Percentiles rank a stretch among this genome's conserved stretches.
Evolutionary conservation across 2,888 invertebrate genomes (phyloP).

Genomic region (Spilarctia lutea): DNA sequence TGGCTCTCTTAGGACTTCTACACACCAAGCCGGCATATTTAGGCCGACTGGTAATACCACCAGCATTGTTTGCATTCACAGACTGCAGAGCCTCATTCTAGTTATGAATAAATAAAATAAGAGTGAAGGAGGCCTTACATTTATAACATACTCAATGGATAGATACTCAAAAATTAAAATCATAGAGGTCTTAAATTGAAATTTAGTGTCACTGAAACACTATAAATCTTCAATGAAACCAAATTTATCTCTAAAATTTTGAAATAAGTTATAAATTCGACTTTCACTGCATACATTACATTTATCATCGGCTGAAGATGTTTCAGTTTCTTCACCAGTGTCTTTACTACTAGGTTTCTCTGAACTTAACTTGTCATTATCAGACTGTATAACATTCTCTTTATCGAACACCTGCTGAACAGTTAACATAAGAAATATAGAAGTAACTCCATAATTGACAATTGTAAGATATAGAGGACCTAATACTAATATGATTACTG

Average conservation of each 20-base stretch:
- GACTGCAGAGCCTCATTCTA: no score
- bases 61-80: no score
- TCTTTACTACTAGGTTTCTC: constrained; percentile 28
- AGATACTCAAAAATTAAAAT: constrained; percentile 2
- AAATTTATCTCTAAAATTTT: constrained; percentile 74
- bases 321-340: constrained; percentile 13
- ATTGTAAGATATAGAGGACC: constrained; percentile 87
- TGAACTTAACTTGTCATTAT: constrained; percentile 29
- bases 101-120: no score
- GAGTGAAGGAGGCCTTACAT: no score
- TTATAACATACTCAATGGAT: background rate
- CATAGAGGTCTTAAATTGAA: background rate
- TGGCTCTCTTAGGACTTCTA: background rate
- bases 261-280: constrained; percentile 72
- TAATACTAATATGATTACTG: constrained; percentile 85
- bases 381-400: constrained; percentile 40
- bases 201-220: background rate
- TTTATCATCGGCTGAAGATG: constrained; percentile 42
- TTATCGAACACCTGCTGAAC: constrained; percentile 85
- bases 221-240: constrained; percentile 59
- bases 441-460: constrained; percentile 87
- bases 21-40: no score
- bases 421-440: constrained; percentile 84
- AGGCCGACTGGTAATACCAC: no score
- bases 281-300: constrained; percentile 74